These are phyloP conservation scores for Arenicola marina DNA, from an alignment of 2,888 invertebrate species.

Conservation along the genomic window DNA sequence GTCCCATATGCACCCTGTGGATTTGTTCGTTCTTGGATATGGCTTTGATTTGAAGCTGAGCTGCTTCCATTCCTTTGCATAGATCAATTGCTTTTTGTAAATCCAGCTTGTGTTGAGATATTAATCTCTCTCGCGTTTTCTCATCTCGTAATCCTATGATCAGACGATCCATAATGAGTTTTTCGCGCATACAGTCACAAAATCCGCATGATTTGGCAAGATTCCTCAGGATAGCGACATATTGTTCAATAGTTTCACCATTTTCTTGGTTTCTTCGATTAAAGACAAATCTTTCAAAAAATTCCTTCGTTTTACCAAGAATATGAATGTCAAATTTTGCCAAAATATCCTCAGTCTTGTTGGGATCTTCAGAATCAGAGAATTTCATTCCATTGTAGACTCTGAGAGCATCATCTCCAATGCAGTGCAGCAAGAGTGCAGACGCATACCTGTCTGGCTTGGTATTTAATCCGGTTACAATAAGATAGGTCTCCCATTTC, in stretches of 20 bases:
- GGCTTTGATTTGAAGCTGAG: neutral
- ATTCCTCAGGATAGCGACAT: neutral
- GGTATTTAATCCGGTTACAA: no score
- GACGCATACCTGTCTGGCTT: no score
- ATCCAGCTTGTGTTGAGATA: neutral
- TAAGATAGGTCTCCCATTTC: no score
- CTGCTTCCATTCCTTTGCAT: neutral
- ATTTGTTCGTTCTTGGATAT: neutral
- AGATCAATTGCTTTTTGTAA: neutral
- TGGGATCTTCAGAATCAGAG: neutral
- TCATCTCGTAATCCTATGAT: neutral
- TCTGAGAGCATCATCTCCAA: slow-evolving; percentile 4
- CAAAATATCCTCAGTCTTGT: neutral
- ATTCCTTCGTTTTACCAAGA: slow-evolving; percentile 1
- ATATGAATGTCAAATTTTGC: slow-evolving; percentile 2
- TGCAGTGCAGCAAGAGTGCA: no score
- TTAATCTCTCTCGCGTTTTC: neutral
- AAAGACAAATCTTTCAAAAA: neutral
- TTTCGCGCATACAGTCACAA: slow-evolving; percentile 4
- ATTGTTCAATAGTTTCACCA: slow-evolving; percentile 3
- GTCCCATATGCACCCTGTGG: neutral
- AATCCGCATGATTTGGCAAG: neutral
- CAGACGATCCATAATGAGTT: slow-evolving; percentile 5
- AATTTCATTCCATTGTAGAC: slow-evolving; percentile 4
- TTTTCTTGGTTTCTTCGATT: neutral